Percentiles rank a stretch among this genome's conserved stretches.
Conservation (phyloP, 2,797 vertebrate genomes). For the Hypotaenidia philippensis region DNA sequence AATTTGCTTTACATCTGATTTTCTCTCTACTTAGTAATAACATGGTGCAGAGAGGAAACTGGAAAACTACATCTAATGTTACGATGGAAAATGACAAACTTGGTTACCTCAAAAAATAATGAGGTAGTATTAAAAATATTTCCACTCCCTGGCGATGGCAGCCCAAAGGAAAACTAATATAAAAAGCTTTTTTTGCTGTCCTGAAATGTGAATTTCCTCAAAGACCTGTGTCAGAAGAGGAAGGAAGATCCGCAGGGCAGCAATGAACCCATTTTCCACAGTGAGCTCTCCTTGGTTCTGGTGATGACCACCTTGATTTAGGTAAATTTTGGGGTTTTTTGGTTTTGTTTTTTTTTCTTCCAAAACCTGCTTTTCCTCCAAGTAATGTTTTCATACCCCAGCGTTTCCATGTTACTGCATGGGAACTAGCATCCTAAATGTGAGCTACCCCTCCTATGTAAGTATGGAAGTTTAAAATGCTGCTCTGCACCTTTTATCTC, state of each 20-base stretch:
- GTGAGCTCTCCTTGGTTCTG: not conserved
- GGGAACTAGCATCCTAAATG: not conserved
- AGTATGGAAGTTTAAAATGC: not conserved
- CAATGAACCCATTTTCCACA: not conserved
- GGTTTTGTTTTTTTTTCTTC: not conserved
- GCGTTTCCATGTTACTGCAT: not conserved
- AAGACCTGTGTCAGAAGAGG: not conserved
- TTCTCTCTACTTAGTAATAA: conserved; percentile 21
- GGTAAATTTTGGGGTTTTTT: fast-evolving
- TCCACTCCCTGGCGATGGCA: not conserved
- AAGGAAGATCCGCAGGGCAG: not conserved
- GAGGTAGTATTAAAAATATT: conserved; percentile 17
- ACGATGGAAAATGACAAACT: conserved; percentile 21
- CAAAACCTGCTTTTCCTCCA: not conserved
- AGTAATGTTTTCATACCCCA: not conserved
- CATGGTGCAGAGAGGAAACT: conserved; percentile 10
- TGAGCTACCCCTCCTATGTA: not conserved
- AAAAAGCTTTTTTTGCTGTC: not conserved
- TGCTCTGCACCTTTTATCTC: not conserved
- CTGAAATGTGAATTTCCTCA: not conserved
- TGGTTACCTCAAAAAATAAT: conserved; percentile 38
- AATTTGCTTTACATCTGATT: not conserved
- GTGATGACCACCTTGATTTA: not conserved
- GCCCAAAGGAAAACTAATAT: conserved; percentile 29
- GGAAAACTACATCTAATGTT: conserved; percentile 13